These are phyloP conservation scores for Oncorhynchus kisutch DNA, from an alignment of 2,113 vertebrate species.

Conservation along the genomic window DNA sequence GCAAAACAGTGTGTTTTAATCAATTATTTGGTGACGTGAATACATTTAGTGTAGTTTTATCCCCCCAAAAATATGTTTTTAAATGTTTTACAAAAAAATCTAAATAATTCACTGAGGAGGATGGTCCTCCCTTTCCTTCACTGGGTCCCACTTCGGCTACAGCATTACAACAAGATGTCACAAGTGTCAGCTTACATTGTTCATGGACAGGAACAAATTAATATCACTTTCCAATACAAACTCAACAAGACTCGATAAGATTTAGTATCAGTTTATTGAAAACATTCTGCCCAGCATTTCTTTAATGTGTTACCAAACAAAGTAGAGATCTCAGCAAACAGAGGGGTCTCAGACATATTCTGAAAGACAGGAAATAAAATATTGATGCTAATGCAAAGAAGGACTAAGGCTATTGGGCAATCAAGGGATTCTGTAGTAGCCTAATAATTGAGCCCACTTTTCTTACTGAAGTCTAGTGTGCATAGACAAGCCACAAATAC, in stretches of 20 bases:
- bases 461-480: conserved; percentile 10
- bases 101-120: no score
- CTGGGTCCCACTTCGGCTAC: no score
- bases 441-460: background rate
- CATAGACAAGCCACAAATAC: conserved; percentile 37
- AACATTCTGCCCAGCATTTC: conserved; percentile 67
- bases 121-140: no score
- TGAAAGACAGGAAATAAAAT: background rate
- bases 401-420: no score
- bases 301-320: conserved; percentile 41
- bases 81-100: no score
- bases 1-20: no score
- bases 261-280: conserved; percentile 71
- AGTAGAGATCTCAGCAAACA: no score
- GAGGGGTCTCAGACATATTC: background rate
- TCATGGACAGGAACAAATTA: background rate
- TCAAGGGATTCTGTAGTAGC: no score
- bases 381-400: background rate
- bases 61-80: accelerated
- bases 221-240: background rate
- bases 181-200: no score
- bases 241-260: background rate
- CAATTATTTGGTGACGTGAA: no score
- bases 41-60: no score
- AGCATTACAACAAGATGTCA: no score